Base-by-base conservation (phyloP, 2,113 vertebrate genomes). In the Otolemur garnettii region DNA sequence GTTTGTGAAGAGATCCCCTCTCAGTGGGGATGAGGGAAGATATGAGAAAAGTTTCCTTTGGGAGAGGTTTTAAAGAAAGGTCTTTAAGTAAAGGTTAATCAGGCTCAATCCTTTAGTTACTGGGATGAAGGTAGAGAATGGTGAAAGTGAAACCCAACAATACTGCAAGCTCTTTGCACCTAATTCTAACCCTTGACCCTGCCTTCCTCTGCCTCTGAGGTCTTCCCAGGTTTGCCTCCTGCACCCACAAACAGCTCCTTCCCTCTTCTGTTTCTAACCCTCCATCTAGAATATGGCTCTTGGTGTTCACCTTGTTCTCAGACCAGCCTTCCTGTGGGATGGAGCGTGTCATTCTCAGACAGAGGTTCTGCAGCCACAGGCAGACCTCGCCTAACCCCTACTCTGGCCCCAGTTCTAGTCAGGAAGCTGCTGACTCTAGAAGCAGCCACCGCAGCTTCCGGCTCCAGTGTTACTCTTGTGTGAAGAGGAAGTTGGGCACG, bases 401-500 rank as follows among this genome's bases (percentile, higher is more conserved):
- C 71, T 86, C 55, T 11, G 18, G 42, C 42, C 96, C 92, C 15
- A 59, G 24, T 33, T 66, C n/a, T 80, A 30, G 66, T 35, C 91
- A 88, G 94, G 95, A 97, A 97, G 86, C 88, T 86, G 91, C 87
- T 91, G 91, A 97, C 90, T 96, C 93, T 81, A 97, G 88, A 96
- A n/a, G 72, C n/a, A 90, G 50, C 77, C 50, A 84, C 96, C 93
- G 30, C 96, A 88, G 69, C 95, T 96, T 98, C 97, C 94, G 87
- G 88, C 84, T 72, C 79, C 84, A 75, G 24, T 78, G 26, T 38
- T 22, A 33, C 28, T 24, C 64, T 57, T 14, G 35, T 72, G 72
- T 45, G 88, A 85, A 87, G 91, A 92, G 97, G 97, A 98, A 97
- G 95, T 53, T 50, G 64, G 42, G 33, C 45, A 55, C 62, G 19